Conservation (phyloP, 2,888 invertebrate species). For the Clostera curtula region DNA sequence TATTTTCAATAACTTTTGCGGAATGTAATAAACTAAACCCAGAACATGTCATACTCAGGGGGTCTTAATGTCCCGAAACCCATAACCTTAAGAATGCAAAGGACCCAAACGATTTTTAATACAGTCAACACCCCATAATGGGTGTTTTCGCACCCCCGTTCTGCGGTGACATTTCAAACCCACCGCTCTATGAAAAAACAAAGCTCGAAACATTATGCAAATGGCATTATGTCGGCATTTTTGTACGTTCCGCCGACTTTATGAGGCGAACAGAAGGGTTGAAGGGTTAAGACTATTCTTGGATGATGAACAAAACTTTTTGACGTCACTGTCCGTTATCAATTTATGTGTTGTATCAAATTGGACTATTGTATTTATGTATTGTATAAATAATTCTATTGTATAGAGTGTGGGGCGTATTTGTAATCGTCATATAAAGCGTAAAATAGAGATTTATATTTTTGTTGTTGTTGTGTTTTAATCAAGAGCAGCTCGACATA, state of each 20-base stretch:
- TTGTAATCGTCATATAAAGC: constrained; percentile 18
- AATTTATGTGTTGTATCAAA: constrained; percentile 34
- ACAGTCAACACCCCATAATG: constrained; percentile 66
- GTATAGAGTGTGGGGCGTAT: constrained; percentile 2
- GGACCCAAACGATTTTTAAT: constrained; percentile 70
- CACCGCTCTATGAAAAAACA: constrained; percentile 70
- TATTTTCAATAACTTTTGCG: too few species aligned
- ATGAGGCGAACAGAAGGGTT: constrained; percentile 69
- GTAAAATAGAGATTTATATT: constrained; percentile 12
- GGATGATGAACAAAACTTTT: constrained; percentile 49
- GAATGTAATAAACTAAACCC: too few species aligned
- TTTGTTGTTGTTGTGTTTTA: too few species aligned
- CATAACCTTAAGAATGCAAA: constrained; percentile 69
- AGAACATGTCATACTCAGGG: constrained; percentile 24
- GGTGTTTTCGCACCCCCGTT: constrained; percentile 64
- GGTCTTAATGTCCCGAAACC: constrained; percentile 38
- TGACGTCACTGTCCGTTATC: constrained; percentile 49
- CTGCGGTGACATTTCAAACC: constrained; percentile 73
- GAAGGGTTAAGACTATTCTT: constrained; percentile 63
- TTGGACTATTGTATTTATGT: constrained; percentile 10
- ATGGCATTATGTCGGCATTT: constrained; percentile 72
- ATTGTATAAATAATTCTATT: too few species aligned
- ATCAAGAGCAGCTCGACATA: too few species aligned
- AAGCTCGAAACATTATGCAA: constrained; percentile 71
- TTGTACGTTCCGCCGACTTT: constrained; percentile 68